A percentile compares a stretch with the other conserved stretches of the same genome.
Evolutionary conservation across 2,888 invertebrate genomes (phyloP).

Genomic region (Tachystola acroxantha): DNA sequence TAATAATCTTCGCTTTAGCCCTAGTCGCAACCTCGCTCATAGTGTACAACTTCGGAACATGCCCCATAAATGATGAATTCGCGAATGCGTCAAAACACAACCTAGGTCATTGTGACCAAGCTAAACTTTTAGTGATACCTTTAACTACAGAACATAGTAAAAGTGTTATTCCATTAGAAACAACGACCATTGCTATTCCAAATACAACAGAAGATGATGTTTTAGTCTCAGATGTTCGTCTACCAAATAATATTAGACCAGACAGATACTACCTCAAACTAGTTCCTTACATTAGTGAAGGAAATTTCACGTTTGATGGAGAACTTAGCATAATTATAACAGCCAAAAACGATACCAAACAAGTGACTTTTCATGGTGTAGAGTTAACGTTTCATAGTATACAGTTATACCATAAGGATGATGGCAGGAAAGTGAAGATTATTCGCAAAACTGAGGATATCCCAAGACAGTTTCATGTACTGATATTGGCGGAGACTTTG

Average conservation of each 20-base stretch:
- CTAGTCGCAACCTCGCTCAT: constrained; percentile 85
- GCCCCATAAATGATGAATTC: constrained; percentile 71
- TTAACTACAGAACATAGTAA: constrained; percentile 56
- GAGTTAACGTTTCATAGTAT: constrained; percentile 81
- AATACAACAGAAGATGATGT: constrained; percentile 25
- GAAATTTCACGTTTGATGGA: constrained; percentile 89
- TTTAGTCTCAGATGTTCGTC: constrained; percentile 76
- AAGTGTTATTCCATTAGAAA: constrained; percentile 50
- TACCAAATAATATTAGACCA: constrained; percentile 83
- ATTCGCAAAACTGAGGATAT: constrained; percentile 73
- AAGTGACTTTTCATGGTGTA: constrained; percentile 86
- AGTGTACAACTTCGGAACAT: constrained; percentile 87
- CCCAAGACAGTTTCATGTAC: constrained; percentile 83
- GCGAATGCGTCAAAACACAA: constrained; percentile 67
- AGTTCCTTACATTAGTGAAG: constrained; percentile 84
- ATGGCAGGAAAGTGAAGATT: constrained; percentile 41
- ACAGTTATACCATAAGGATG: constrained; percentile 66
- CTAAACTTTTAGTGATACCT: constrained; percentile 60
- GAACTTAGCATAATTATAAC: constrained; percentile 81
- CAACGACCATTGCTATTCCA: constrained; percentile 32
- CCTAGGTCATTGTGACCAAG: constrained; percentile 54
- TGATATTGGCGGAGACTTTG: constrained; percentile 79
- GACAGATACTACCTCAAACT: constrained; percentile 83
- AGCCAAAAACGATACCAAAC: constrained; percentile 79
- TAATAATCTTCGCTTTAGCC: constrained; percentile 80